These are phyloP conservation scores for Cebus imitator DNA, from an alignment of 2,113 vertebrate genomes.

Conservation along the genomic window DNA sequence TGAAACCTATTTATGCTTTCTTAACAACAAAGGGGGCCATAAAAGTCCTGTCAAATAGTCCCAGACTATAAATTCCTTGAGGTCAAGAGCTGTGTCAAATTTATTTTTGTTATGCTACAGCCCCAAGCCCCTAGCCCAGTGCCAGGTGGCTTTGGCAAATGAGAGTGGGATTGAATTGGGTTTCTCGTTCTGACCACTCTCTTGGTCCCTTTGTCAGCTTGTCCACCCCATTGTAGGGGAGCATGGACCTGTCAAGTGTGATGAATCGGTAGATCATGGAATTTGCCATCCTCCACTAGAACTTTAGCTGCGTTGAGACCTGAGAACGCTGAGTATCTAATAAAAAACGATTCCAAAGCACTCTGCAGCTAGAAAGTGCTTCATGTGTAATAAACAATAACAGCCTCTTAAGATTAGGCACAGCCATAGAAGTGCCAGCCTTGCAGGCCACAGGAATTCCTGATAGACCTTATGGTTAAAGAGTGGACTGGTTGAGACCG, in stretches of 20 bases:
- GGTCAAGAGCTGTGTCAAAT: neutral
- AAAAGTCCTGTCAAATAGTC: neutral
- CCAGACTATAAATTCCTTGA: conserved; percentile 4
- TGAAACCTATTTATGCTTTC: conserved; percentile 40
- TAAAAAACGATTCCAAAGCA: conserved; percentile 68
- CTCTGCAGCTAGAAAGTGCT: conserved; percentile 69
- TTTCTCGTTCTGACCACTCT: neutral
- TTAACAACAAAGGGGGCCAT: neutral
- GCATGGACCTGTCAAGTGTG: neutral
- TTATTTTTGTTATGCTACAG: neutral
- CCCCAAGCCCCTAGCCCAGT: neutral
- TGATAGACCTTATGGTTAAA: neutral
- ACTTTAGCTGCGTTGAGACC: conserved; percentile 55
- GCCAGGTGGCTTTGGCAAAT: neutral
- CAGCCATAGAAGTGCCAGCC: neutral
- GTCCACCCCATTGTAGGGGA: neutral
- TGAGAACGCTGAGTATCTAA: conserved; percentile 70
- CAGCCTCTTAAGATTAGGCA: conserved; percentile 49
- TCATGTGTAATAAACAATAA: conserved; percentile 71
- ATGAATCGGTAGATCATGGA: neutral
- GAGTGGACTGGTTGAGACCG: neutral
- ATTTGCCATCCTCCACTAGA: neutral
- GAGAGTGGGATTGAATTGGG: neutral
- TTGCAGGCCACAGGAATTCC: neutral
- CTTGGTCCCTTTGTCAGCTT: neutral